Evolutionary conservation across 2,113 vertebrate genomes (phyloP).

Genomic region (Bufo bufo): DNA sequence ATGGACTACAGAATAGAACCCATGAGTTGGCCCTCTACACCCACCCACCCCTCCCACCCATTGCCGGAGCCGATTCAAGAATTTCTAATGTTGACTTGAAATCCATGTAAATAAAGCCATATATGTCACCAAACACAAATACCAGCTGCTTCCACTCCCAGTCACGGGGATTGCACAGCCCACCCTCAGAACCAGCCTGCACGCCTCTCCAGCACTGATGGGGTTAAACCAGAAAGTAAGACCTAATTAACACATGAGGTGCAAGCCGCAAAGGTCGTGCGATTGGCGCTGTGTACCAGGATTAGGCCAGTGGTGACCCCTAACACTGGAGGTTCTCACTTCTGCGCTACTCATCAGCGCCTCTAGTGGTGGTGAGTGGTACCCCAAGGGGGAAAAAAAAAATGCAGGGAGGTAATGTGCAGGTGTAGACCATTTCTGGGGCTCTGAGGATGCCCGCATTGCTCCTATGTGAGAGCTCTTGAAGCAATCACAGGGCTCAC

Average conservation of each 20-base stretch:
- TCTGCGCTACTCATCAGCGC: constrained; percentile 16
- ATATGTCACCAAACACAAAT: constrained; percentile 58
- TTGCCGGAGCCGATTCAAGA: constrained; percentile 53
- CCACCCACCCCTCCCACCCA: constrained; percentile 39
- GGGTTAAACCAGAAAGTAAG: constrained; percentile 42
- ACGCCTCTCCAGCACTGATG: neutral
- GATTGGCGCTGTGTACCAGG: constrained; percentile 3
- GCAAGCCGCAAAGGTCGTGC: constrained; percentile 7
- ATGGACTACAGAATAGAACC: constrained; percentile 41
- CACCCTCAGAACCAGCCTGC: neutral
- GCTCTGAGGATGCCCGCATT: constrained; percentile 49
- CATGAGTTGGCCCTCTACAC: constrained; percentile 33
- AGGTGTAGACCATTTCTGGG: constrained; percentile 53
- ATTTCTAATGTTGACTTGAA: constrained; percentile 55
- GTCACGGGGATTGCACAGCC: neutral
- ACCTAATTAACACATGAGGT: constrained; percentile 46
- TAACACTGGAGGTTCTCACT: constrained; percentile 12
- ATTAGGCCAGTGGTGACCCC: constrained; percentile 14
- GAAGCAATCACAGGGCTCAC: constrained; percentile 52
- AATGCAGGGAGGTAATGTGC: neutral
- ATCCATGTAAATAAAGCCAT: constrained; percentile 58
- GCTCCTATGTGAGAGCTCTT: constrained; percentile 49
- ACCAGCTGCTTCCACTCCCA: constrained; percentile 52
- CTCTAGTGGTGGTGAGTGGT: constrained; percentile 19
- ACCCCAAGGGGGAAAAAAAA: constrained; percentile 1